Evolutionary conservation across 2,113 vertebrate genomes (phyloP), one percentile per base, ranked within the genome.

Genomic region (Lasiurus borealis): DNA sequence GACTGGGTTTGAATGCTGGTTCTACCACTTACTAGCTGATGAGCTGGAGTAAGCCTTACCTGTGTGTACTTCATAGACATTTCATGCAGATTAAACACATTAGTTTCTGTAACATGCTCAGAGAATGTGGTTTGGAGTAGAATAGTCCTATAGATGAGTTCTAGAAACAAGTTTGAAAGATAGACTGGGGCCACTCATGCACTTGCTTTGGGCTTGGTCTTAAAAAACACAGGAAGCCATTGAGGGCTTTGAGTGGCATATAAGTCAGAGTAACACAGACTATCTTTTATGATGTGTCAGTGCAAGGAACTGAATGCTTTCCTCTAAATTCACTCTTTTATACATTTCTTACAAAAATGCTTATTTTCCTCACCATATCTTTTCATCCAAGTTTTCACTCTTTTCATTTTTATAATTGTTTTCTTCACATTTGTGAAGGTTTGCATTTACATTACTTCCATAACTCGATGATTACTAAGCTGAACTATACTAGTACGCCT

Each of bases 401-500:
- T 71, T 90, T 94, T 88, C 25, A 75, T 54, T 77, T 90, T 93
- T 89, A 34, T 71, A 71, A 89, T 72, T 59, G 4, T 85, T 73
- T 85, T 85, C 15, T 86, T 85, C 66, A 92, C 83, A 78, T 95
- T 77, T 91, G 6, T 83, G 4, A 81, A 54, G 6, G 2, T 18
- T 77, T 78, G 44, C 15, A 73, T 59, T 91, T 27, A 46, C 36
- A 81, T 86, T n/a, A 21, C 46, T 54, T 69, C 62, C 94, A 96
- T 34, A 21, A 87, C 50, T 59, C 31, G 31, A 4, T 71, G 82
- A 64, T 87, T 77, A 81, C 46, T 69, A 82, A 75, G 21, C 78
- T 90, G 66, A 95, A 88, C 57, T 76, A 36, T 52, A 57, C 54
- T 57, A 57, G 18, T 57, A 73, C 77, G 75, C 27, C 96, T 98